A percentile compares a stretch with the other conserved stretches of the same genome.
Conservation (phyloP, 2,113 vertebrate genomes). For the Coreoperca whiteheadi region DNA sequence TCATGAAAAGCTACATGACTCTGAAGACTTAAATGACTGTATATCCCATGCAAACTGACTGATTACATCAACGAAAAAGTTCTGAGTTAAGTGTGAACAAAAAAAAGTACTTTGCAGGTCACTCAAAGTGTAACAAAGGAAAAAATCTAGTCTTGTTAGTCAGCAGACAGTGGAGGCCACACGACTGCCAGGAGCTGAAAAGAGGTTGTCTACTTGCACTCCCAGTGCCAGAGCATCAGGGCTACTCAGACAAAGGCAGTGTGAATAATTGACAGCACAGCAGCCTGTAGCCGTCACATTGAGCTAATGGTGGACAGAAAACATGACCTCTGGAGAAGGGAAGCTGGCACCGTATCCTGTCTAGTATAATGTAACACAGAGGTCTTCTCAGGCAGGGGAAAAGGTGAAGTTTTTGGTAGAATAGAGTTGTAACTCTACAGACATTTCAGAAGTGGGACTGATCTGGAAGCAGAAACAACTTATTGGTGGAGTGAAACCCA, state of each 20-base stretch:
- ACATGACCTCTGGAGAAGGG: slow-evolving; percentile 49
- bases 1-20: neutral
- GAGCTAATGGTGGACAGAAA: slow-evolving; percentile 67
- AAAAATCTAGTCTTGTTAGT: slow-evolving; percentile 23
- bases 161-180: slow-evolving; percentile 38
- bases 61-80: neutral
- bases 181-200: slow-evolving; percentile 19
- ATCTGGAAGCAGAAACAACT: neutral
- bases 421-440: neutral
- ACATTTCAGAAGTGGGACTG: neutral
- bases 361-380: slow-evolving; percentile 37
- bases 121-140: slow-evolving; percentile 10
- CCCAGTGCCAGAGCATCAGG: slow-evolving; percentile 30
- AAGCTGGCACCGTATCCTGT: neutral
- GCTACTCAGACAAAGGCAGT: slow-evolving; percentile 54
- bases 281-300: slow-evolving; percentile 49
- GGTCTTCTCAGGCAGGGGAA: neutral
- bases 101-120: slow-evolving; percentile 8
- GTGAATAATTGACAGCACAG: slow-evolving; percentile 77
- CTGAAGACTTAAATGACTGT: neutral
- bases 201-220: slow-evolving; percentile 48
- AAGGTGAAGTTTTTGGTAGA: neutral
- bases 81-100: neutral
- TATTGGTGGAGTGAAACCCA: neutral
- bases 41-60: neutral